These are phyloP conservation scores for Megaustenia siamemsis DNA, from an alignment of 2,888 invertebrate genomes.

Conservation along the genomic window DNA sequence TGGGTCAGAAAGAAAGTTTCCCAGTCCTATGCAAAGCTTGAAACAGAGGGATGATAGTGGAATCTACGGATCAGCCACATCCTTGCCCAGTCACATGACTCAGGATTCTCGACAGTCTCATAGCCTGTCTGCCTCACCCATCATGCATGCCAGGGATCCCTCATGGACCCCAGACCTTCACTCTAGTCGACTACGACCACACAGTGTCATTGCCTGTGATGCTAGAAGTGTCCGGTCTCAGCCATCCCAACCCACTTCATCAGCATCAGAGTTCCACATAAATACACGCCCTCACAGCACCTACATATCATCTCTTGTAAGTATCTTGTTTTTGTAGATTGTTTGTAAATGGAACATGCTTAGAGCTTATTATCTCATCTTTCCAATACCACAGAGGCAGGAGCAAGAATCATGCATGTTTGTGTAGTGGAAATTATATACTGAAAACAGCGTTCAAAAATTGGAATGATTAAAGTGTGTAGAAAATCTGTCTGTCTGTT, in stretches of 20 bases:
- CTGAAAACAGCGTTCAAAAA: too few relatives aligned
- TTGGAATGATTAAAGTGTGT: too few relatives aligned
- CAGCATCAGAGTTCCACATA: slow-evolving; percentile 35
- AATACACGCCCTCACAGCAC: slow-evolving; percentile 48
- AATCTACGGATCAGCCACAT: slow-evolving; percentile 66
- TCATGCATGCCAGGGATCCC: slow-evolving; percentile 43
- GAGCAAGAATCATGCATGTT: too few relatives aligned
- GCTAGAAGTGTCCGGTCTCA: slow-evolving; percentile 44
- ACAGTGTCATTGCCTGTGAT: slow-evolving; percentile 49
- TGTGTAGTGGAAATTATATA: too few relatives aligned
- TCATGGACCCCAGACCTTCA: slow-evolving; percentile 45
- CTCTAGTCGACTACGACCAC: slow-evolving; percentile 35
- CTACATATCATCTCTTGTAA: slow-evolving; percentile 39
- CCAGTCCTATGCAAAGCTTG: slow-evolving; percentile 63
- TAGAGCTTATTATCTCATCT: too few relatives aligned
- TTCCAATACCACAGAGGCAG: too few relatives aligned
- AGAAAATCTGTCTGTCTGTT: too few relatives aligned
- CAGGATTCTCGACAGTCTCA: slow-evolving; percentile 46
- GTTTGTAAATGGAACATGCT: too few relatives aligned
- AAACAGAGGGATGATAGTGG: slow-evolving; percentile 72
- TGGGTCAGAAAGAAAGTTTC: slow-evolving; percentile 65
- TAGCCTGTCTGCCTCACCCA: slow-evolving; percentile 54
- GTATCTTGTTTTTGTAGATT: neutral
- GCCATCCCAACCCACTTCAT: slow-evolving; percentile 43
- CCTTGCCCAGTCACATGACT: slow-evolving; percentile 54